These are phyloP conservation scores for Muscicapa adusta DNA, from an alignment of 2,113 vertebrate species.

Conservation along the genomic window DNA sequence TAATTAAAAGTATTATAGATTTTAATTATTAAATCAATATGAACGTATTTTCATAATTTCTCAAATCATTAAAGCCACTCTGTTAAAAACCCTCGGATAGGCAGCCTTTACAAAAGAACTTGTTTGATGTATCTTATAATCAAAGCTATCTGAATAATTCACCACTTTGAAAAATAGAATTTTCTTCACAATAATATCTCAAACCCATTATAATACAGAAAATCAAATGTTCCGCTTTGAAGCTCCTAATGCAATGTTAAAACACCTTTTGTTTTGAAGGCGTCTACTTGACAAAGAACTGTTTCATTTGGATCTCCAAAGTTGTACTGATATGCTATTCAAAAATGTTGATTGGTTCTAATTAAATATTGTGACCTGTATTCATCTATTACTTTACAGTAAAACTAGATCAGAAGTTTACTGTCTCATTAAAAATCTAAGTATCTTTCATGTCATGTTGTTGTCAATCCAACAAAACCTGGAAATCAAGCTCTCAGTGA, in stretches of 20 bases:
- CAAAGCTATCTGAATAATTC: slow-evolving; percentile 78
- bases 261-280: slow-evolving; percentile 60
- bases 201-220: slow-evolving; percentile 81
- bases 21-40: slow-evolving; percentile 55
- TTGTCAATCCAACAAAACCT: not conserved
- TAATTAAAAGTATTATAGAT: slow-evolving; percentile 34
- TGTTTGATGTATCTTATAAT: slow-evolving; percentile 75
- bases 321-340: slow-evolving; percentile 77
- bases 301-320: slow-evolving; percentile 80
- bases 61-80: slow-evolving; percentile 80
- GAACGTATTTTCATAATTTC: slow-evolving; percentile 58
- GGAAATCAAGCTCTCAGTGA: not conserved
- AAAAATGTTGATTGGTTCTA: slow-evolving; percentile 79
- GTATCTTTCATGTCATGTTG: not conserved
- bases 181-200: slow-evolving; percentile 78
- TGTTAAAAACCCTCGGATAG: slow-evolving; percentile 38
- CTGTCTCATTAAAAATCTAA: not conserved
- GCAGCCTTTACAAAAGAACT: slow-evolving; percentile 49
- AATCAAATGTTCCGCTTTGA: slow-evolving; percentile 77
- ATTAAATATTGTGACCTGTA: slow-evolving; percentile 74
- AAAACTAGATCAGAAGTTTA: slow-evolving; percentile 7
- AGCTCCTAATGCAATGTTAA: slow-evolving; percentile 66
- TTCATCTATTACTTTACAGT: not conserved
- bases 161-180: slow-evolving; percentile 78
- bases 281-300: slow-evolving; percentile 72